A percentile compares a stretch with the other conserved stretches of the same genome.
phyloP scores from a whole-genome alignment of 2,113 vertebrate genomes.

The Myiopsitta monachus region DNA sequence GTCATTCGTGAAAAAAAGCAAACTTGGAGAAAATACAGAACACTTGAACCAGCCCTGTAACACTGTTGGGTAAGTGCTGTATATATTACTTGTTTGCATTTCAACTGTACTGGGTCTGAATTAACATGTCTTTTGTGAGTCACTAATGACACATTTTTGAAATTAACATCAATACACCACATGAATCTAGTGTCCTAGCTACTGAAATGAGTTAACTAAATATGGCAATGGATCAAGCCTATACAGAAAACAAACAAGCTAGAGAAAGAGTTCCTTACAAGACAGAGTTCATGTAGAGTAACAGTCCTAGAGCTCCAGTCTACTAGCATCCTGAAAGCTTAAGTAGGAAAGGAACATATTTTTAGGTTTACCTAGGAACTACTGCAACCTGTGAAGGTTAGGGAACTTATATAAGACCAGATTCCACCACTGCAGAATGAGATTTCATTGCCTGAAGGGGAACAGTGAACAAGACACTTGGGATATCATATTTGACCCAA shows the following conservation, averaged over 20 bases:
- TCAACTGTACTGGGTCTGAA: neutral
- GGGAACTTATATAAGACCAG: neutral
- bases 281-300: neutral
- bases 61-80: neutral
- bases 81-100: neutral
- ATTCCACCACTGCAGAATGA: neutral
- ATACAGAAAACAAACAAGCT: neutral
- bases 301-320: neutral
- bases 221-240: neutral
- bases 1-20: neutral
- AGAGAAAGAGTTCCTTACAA: neutral
- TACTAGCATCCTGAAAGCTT: neutral
- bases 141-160: neutral
- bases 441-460: neutral
- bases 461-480: neutral
- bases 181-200: neutral
- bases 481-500: neutral
- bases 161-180: neutral
- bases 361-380: neutral
- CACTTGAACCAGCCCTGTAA: rapidly evolving
- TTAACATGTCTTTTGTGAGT: neutral
- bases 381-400: neutral
- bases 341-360: neutral
- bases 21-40: neutral
- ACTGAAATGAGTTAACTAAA: neutral